Conservation (phyloP, 1,140 invertebrate genomes). For the Thalassaphorura encarpata region DNA sequence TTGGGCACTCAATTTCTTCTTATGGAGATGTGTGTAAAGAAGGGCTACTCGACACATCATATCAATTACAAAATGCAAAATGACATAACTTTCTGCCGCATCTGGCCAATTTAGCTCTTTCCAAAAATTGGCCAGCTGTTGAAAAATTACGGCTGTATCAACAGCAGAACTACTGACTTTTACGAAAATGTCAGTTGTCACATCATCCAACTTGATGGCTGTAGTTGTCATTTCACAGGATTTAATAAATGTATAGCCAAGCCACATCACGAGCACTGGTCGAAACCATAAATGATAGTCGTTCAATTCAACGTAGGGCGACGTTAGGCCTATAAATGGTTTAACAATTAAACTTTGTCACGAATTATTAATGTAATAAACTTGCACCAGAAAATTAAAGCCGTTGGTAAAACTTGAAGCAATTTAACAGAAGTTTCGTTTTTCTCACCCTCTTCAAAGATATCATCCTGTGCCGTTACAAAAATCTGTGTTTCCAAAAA, state of each 20-base stretch:
- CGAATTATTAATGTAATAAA: too few relatives aligned
- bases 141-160: conserved; percentile 20
- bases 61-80: conserved; percentile 24
- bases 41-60: conserved; percentile 20
- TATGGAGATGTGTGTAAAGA: conserved; percentile 20
- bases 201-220: conserved; percentile 18
- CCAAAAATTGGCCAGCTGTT: conserved; percentile 22
- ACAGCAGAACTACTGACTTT: conserved; percentile 24
- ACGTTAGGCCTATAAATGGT: too few relatives aligned
- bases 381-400: too few relatives aligned
- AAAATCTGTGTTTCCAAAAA: conserved; percentile 24
- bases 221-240: conserved; percentile 17
- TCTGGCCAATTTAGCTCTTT: conserved; percentile 25
- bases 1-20: conserved; percentile 21
- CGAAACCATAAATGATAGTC: conserved; percentile 27
- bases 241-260: conserved; percentile 25
- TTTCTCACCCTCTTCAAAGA: too few relatives aligned
- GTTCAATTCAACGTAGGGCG: background rate
- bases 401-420: too few relatives aligned
- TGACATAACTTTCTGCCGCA: conserved; percentile 16
- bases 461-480: conserved; percentile 12
- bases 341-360: too few relatives aligned
- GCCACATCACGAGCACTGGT: conserved; percentile 24
- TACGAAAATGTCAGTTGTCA: background rate
- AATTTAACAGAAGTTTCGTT: too few relatives aligned